A percentile compares a stretch with the other conserved stretches of the same genome.
Evolutionary conservation across 1,140 invertebrate genomes (phyloP).

Genomic region (Nebria ingens): DNA sequence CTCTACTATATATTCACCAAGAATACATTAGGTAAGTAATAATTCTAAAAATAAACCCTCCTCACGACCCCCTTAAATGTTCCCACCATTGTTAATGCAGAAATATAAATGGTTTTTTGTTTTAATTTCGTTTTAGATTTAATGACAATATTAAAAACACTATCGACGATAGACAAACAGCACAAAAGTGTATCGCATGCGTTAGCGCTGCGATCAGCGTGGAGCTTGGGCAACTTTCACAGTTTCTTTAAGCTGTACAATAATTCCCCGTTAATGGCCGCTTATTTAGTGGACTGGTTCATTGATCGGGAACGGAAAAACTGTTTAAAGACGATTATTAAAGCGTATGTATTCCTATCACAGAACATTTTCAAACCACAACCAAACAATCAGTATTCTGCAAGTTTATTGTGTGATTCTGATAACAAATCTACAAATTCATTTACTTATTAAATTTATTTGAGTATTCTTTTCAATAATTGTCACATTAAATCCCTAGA

Average conservation of each 20-base stretch:
- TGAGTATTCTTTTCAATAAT: too few species aligned
- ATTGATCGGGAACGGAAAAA: conserved; percentile 81
- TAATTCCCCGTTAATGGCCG: conserved; percentile 85
- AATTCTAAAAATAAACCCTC: too few species aligned
- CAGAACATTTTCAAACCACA: too few species aligned
- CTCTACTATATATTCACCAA: conserved; percentile 96
- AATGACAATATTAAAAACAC: conserved; percentile 74
- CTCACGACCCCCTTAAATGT: too few species aligned
- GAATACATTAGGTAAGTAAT: conserved; percentile 78
- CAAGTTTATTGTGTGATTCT: too few species aligned
- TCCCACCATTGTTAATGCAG: too few species aligned
- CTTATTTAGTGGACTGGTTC: conserved; percentile 96
- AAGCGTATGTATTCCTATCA: conserved; percentile 95
- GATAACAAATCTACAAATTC: too few species aligned
- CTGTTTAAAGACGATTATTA: conserved; percentile 85
- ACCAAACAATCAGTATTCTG: too few species aligned
- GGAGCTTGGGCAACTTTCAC: conserved; percentile 84
- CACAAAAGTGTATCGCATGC: conserved; percentile 82
- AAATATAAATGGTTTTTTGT: conserved; percentile 10
- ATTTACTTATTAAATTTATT: too few species aligned
- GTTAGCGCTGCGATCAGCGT: conserved; percentile 76
- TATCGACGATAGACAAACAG: conserved; percentile 65
- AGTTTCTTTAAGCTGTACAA: conserved; percentile 85
- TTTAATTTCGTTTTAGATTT: conserved; percentile 70
- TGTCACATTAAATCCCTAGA: too few species aligned